Evolutionary conservation across 2,797 vertebrate species (phyloP).

Genomic region (Apodemus agrarius): DNA sequence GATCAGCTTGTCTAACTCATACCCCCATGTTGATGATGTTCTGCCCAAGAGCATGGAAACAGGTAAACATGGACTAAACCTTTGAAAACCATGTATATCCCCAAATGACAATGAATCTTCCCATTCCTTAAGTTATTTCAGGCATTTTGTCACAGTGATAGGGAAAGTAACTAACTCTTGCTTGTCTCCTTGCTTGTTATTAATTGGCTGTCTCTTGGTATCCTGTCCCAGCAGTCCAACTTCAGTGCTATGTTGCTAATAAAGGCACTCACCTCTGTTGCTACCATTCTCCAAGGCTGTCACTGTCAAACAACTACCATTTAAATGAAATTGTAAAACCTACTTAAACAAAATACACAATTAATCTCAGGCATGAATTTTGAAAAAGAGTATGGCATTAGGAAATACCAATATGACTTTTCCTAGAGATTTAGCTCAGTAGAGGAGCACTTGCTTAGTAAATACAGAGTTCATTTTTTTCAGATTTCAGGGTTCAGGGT

Average conservation of each 20-base stretch:
- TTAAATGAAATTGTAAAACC: neutral
- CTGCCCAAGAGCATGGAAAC: neutral
- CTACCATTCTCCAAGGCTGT: neutral
- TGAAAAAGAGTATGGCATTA: neutral
- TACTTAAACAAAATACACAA: slow-evolving; percentile 45
- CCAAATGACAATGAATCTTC: neutral
- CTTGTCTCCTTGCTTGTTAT: neutral
- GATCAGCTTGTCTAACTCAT: neutral
- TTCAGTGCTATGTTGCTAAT: neutral
- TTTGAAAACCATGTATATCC: neutral
- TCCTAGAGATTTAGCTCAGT: neutral
- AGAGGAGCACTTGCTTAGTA: neutral
- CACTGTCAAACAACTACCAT: neutral
- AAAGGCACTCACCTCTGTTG: neutral
- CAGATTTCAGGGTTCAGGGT: neutral
- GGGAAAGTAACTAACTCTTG: neutral
- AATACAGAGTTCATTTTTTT: neutral
- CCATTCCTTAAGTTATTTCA: neutral
- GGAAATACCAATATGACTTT: neutral
- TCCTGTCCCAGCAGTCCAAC: neutral
- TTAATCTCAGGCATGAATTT: neutral
- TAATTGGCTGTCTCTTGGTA: neutral
- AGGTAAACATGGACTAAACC: neutral
- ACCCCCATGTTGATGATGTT: neutral
- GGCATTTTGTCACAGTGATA: neutral